A percentile compares a stretch with the other conserved stretches of the same genome.
phyloP scores from a whole-genome alignment of 2,888 invertebrate species.

The Harmothoe impar region DNA sequence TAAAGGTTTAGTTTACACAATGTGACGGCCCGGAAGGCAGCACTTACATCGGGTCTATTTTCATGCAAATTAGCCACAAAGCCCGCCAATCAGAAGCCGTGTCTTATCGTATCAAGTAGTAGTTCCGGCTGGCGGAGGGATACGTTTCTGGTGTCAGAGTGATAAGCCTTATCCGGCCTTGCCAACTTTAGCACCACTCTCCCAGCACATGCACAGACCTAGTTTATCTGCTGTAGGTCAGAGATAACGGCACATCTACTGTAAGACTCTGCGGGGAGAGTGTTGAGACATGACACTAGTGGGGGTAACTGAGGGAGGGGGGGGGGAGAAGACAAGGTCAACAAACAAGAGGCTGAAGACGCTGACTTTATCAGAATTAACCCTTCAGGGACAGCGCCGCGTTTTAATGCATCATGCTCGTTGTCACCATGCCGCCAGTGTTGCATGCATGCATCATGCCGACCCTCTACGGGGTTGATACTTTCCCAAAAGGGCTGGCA shows the following conservation, averaged over 20 bases:
- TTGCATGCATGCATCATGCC: no score
- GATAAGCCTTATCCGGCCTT: neutral
- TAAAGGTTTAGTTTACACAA: neutral
- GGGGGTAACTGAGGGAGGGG: neutral
- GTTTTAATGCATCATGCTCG: no score
- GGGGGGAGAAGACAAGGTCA: neutral
- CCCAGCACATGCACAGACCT: neutral
- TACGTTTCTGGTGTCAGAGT: constrained; percentile 39
- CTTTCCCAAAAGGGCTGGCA: no score
- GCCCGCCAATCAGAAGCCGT: neutral
- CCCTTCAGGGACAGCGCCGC: no score
- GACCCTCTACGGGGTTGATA: no score
- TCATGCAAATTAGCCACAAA: constrained; percentile 40
- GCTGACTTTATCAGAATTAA: neutral
- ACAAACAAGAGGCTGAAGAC: constrained; percentile 14
- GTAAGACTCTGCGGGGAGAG: neutral
- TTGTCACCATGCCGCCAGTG: no score
- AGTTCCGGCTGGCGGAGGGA: constrained; percentile 43
- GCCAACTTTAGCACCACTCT: neutral
- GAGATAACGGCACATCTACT: no score
- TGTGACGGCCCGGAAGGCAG: neutral
- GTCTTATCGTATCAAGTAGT: constrained; percentile 20
- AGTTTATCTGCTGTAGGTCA: no score
- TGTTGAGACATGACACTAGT: no score
- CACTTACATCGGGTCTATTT: neutral